Evolutionary conservation across 92 coral and sea anemone genomes (phyloP).

Genomic region (Epizoanthus illoricatus): DNA sequence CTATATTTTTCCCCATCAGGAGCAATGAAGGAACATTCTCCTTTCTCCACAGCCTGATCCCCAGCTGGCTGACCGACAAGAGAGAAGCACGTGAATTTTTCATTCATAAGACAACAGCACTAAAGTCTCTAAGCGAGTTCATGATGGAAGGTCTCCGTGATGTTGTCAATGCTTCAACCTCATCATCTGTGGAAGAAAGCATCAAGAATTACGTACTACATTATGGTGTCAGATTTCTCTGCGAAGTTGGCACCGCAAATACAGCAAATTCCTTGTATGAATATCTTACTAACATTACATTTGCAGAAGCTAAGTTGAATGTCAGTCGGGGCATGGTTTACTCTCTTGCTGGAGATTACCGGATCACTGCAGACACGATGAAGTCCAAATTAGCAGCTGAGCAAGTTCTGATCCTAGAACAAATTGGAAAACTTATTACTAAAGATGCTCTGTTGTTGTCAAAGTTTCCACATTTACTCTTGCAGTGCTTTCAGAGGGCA

Average conservation of each 20-base stretch:
- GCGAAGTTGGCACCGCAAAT: neutral
- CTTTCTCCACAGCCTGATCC: constrained; percentile 42
- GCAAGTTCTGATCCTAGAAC: neutral
- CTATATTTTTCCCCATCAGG: constrained; percentile 18
- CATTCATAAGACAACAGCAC: constrained; percentile 15
- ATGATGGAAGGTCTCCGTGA: constrained; percentile 12
- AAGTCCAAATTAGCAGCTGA: neutral
- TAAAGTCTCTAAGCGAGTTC: constrained; percentile 3
- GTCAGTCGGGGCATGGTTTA: constrained; percentile 3
- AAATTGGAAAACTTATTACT: neutral
- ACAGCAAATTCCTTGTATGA: neutral
- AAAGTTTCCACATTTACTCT: neutral
- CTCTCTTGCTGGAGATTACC: neutral
- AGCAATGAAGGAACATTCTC: constrained; percentile 22
- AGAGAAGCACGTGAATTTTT: constrained; percentile 9
- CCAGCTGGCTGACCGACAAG: constrained; percentile 28
- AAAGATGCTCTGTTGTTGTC: neutral
- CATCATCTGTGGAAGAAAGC: no score
- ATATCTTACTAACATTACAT: constrained; percentile 23
- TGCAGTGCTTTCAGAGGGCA: neutral
- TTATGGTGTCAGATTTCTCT: constrained; percentile 17
- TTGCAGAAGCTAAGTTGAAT: constrained; percentile 5
- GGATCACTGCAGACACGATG: neutral
- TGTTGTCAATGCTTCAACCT: neutral
- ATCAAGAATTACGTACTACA: neutral